Evolutionary conservation across 2,797 vertebrate species (phyloP).

Genomic region (Pampus argenteus): DNA sequence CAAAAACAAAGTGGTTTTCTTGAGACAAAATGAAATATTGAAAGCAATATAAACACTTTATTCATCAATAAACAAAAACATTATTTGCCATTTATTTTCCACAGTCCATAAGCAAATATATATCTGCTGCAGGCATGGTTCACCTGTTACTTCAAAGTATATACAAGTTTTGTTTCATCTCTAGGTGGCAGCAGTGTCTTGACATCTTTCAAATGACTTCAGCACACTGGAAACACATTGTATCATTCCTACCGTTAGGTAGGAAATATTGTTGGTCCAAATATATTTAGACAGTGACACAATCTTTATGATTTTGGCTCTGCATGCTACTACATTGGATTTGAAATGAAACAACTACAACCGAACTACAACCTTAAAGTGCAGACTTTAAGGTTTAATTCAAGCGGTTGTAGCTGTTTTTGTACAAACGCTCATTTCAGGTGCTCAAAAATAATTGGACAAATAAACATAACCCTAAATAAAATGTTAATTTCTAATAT

Average conservation of each 20-base stretch:
- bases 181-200: conserved; percentile 68
- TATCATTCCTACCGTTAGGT: neutral
- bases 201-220: conserved; percentile 27
- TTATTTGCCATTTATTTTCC: neutral
- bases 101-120: neutral
- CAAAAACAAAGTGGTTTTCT: neutral
- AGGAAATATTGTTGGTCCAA: too few relatives aligned
- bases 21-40: neutral
- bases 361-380: too few relatives aligned
- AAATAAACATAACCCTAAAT: too few relatives aligned
- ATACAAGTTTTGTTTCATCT: conserved; percentile 20
- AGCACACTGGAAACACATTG: neutral
- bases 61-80: conserved; percentile 10
- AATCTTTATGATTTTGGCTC: too few relatives aligned
- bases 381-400: too few relatives aligned
- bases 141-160: neutral
- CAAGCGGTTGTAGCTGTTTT: too few relatives aligned
- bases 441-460: too few relatives aligned
- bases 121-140: neutral
- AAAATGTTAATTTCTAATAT: too few relatives aligned
- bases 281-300: too few relatives aligned
- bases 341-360: too few relatives aligned
- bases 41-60: neutral
- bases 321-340: too few relatives aligned
- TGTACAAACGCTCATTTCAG: too few relatives aligned